phyloP scores from a whole-genome alignment of 2,113 vertebrate species.

The Oryzias woworae region DNA sequence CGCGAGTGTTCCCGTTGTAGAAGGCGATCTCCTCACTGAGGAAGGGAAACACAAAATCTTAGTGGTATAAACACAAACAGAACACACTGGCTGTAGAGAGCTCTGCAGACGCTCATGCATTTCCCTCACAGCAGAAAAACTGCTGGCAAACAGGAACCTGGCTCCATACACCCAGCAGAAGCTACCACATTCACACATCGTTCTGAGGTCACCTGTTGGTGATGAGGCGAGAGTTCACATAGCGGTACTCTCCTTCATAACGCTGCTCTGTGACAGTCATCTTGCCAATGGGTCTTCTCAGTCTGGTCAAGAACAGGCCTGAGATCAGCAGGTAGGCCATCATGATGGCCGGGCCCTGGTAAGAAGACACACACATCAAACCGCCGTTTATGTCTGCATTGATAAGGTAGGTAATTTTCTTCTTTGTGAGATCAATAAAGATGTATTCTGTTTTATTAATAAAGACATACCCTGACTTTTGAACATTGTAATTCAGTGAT shows the following conservation, averaged over 20 bases:
- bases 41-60: neutral
- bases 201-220: constrained; percentile 86
- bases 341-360: constrained; percentile 91
- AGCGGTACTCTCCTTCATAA: constrained; percentile 97
- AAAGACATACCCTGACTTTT: no score
- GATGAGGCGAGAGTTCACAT: constrained; percentile 95
- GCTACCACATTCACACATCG: rapidly evolving
- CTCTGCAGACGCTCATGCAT: no score
- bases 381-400: no score
- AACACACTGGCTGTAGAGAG: no score
- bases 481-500: no score
- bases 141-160: neutral
- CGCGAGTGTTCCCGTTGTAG: constrained; percentile 93
- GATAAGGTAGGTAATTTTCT: no score
- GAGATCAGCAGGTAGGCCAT: constrained; percentile 94
- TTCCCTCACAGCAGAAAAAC: no score
- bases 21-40: constrained; percentile 97
- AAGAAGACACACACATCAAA: neutral
- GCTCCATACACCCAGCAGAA: neutral
- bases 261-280: constrained; percentile 95
- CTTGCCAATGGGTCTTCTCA: constrained; percentile 93
- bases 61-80: neutral
- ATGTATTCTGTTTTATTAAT: no score
- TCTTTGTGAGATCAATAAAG: no score
- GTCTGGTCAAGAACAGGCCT: constrained; percentile 91